Evolutionary conservation across 2,797 vertebrate genomes (phyloP).

Genomic region (Sebastes dallii): DNA sequence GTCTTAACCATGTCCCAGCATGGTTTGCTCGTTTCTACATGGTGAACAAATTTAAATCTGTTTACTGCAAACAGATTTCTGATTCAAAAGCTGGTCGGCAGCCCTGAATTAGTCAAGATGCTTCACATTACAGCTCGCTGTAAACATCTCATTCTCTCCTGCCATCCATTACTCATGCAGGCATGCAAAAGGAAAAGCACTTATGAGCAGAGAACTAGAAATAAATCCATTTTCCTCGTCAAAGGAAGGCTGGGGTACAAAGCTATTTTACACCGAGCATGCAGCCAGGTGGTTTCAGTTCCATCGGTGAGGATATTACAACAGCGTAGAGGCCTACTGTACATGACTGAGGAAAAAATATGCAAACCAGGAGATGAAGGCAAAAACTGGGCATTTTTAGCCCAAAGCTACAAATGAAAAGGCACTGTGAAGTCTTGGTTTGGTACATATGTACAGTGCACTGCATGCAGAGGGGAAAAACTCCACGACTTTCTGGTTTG

Average conservation of each 20-base stretch:
- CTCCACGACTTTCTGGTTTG: constrained; percentile 6
- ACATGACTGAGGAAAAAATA: background rate
- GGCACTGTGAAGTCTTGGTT: constrained; percentile 72
- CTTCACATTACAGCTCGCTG: constrained; percentile 46
- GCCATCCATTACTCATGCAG: constrained; percentile 55
- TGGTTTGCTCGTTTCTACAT: constrained; percentile 36
- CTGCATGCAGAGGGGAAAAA: constrained; percentile 59
- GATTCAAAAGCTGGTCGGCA: constrained; percentile 30
- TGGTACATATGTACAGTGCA: constrained; percentile 57
- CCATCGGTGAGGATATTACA: background rate
- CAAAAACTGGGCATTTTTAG: constrained; percentile 13
- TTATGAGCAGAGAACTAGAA: constrained; percentile 14
- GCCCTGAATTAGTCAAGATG: constrained; percentile 34
- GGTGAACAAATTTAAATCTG: constrained; percentile 9
- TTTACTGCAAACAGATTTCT: constrained; percentile 23
- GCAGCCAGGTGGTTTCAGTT: constrained; percentile 45
- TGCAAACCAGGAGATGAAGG: background rate
- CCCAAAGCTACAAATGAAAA: constrained; percentile 62
- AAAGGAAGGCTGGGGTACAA: constrained; percentile 15
- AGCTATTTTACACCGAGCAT: constrained; percentile 42
- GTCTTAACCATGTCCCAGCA: constrained; percentile 52
- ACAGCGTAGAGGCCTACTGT: constrained; percentile 15
- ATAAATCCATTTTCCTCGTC: constrained; percentile 11
- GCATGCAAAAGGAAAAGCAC: constrained; percentile 64
- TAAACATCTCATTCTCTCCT: constrained; percentile 49